Base-by-base conservation (phyloP, 2,797 vertebrate species). In the Lepus oiostolus region DNA sequence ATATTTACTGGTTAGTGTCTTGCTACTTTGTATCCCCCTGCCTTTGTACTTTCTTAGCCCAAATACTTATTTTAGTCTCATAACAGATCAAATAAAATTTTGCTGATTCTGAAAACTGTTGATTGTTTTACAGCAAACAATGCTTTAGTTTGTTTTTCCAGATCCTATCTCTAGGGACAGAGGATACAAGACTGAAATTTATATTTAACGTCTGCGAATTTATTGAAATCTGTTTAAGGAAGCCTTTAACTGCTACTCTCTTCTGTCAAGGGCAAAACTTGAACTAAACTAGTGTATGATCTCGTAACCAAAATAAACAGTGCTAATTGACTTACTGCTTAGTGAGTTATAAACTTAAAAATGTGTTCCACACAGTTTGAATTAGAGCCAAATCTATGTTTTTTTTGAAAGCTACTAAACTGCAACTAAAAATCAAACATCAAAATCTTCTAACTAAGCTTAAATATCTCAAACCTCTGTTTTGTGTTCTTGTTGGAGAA, bases 401-500 rank as follows among this genome's bases (percentile, higher is more conserved):
- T 47, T 72, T 89, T 81, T 79, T 90, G 13, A 58, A 70, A 85
- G 58, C 21, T 80, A 38, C 62, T 74, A 75, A 60, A 60, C 9
- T 72, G 8, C 10, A 74, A 35, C 16, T 60, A 72, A 90, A 58
- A 60, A 13, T 26, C 77, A 5, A 85, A 65, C 17, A 91, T 50
- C 8, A 58, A 70, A 52, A 35, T 8, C 4, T 81, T 88, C 32
- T 70, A 54, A 47, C 11, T 83, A 67, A 87, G 13, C 2, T 5
- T 65, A 72, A 88, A 71, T 77, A 63, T 26, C 84, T 30, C 32
- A 76, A 32, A 68, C 32, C 12, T 72, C n/a, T 60, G 7, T 77
- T 60, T 81, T 94, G 14, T 90, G 7, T 88, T 75, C 14, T 74
- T 65, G 26, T 4, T 76, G 22, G 28, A 79, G 54, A 93, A 85